A percentile compares a stretch with the other conserved stretches of the same genome.
Evolutionary conservation across 1,140 invertebrate genomes (phyloP).

Genomic region (Steinernema khuongi): DNA sequence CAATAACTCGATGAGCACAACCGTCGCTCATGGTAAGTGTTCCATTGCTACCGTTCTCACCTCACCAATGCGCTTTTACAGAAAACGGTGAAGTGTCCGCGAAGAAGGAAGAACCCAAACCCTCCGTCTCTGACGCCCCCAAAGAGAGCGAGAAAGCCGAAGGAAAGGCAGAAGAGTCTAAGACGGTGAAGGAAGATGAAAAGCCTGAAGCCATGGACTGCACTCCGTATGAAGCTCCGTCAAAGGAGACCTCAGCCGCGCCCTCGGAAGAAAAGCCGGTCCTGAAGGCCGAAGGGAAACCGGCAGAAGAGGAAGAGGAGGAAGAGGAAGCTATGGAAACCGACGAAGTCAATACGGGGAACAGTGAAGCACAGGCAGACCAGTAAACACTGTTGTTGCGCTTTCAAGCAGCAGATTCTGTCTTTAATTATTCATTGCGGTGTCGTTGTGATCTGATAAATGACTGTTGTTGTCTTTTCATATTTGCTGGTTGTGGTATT

Average conservation of each 20-base stretch:
- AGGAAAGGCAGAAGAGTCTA: no score
- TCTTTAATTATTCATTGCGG: no score
- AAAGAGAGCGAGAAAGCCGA: no score
- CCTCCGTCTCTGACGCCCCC: no score
- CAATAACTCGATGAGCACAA: neutral
- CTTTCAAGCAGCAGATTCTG: no score
- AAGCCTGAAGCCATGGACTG: neutral
- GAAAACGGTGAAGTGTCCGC: no score
- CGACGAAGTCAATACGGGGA: neutral
- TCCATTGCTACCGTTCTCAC: neutral
- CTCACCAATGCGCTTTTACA: neutral
- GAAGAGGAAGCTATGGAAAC: neutral
- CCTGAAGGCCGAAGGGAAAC: neutral
- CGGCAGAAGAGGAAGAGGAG: neutral
- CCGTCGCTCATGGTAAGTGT: neutral
- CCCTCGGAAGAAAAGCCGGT: neutral
- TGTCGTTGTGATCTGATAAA: no score
- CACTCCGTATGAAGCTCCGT: no score
- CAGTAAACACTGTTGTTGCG: neutral
- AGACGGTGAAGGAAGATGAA: no score
- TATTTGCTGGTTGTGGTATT: no score
- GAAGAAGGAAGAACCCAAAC: no score
- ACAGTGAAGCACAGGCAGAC: neutral
- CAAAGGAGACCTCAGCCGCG: neutral
- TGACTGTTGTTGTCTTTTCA: no score